Evolutionary conservation across 1,140 invertebrate species (phyloP).

Genomic region (Drosophila sucinea): DNA sequence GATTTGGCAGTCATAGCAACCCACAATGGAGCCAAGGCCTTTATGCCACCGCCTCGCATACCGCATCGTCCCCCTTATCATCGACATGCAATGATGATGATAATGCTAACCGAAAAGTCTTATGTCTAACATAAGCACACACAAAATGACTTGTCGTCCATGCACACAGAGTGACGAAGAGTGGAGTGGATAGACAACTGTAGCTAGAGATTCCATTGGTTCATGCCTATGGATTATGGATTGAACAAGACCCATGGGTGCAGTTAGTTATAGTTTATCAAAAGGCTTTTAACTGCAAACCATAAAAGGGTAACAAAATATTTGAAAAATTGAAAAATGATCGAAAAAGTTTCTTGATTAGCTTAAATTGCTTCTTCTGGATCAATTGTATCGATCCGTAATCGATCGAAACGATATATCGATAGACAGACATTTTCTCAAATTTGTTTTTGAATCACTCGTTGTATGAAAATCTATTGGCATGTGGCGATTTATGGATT

Average conservation of each 20-base stretch:
- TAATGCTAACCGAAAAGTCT: constrained; percentile 8
- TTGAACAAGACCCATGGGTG: not conserved
- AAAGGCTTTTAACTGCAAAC: too few relatives aligned
- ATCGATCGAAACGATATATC: too few relatives aligned
- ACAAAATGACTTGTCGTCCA: constrained; percentile 25
- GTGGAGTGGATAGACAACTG: not conserved
- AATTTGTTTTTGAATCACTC: not conserved
- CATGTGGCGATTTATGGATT: constrained; percentile 3
- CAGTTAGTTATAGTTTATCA: not conserved
- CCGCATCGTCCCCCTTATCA: not conserved
- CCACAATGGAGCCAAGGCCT: not conserved
- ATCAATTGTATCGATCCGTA: too few relatives aligned
- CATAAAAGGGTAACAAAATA: too few relatives aligned
- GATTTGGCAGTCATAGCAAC: constrained; percentile 4
- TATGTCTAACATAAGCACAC: constrained; percentile 6
- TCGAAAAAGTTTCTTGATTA: too few relatives aligned
- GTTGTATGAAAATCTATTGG: not conserved
- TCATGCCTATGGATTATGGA: not conserved
- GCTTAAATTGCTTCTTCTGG: too few relatives aligned
- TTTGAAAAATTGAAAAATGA: too few relatives aligned
- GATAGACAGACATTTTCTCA: too few relatives aligned
- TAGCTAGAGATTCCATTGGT: not conserved
- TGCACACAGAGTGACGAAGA: not conserved
- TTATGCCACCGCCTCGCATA: not conserved
- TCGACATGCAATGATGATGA: not conserved